phyloP scores from a whole-genome alignment of 2,113 vertebrate genomes.

The Hydrochoerus hydrochaeris region DNA sequence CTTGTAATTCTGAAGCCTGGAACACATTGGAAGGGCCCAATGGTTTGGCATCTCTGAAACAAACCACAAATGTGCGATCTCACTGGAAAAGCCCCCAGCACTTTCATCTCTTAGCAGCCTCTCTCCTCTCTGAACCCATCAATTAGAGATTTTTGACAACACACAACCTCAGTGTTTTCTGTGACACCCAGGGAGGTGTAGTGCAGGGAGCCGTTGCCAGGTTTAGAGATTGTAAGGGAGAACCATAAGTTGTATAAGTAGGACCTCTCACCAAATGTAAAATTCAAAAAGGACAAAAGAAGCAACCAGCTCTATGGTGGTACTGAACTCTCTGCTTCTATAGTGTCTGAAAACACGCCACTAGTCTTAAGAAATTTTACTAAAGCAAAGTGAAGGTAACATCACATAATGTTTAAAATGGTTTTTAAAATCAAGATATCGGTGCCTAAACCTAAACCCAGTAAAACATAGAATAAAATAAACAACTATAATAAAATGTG shows the following conservation, averaged over 20 bases:
- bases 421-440: background rate
- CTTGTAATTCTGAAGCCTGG: background rate
- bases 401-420: slow-evolving; percentile 3
- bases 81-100: slow-evolving; percentile 63
- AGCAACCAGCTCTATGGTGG: slow-evolving; percentile 4
- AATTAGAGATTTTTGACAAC: slow-evolving; percentile 83
- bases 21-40: background rate
- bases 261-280: background rate
- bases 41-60: background rate
- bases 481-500: background rate
- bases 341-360: background rate
- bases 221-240: slow-evolving; percentile 63
- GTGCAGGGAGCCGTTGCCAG: slow-evolving; percentile 58
- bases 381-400: background rate
- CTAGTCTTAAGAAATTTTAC: background rate
- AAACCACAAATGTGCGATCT: slow-evolving; percentile 72
- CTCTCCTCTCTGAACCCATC: slow-evolving; percentile 73
- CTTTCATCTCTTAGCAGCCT: slow-evolving; percentile 77
- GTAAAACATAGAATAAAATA: background rate
- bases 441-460: background rate
- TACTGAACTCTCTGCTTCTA: background rate
- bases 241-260: slow-evolving; percentile 57
- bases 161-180: slow-evolving; percentile 82
- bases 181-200: slow-evolving; percentile 75
- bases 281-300: background rate